Evolutionary conservation across 2,888 invertebrate genomes (phyloP), one percentile per base, ranked within the genome.

Genomic region (Orthonychiurus folsomi): DNA sequence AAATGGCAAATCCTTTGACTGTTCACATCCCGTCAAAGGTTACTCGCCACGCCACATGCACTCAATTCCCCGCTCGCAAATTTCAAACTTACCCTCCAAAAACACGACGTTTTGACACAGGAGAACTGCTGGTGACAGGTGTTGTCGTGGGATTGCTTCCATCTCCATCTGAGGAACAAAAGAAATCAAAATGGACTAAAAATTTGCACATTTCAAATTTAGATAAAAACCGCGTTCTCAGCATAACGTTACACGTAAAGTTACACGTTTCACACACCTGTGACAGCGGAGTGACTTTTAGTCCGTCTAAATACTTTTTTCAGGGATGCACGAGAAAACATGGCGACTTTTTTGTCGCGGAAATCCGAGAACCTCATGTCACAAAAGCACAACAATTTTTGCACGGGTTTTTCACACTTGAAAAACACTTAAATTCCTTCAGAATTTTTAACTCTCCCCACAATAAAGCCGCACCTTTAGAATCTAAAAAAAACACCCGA

Each of bases 61-160:
- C n/a, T n/a, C n/a, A n/a, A n/a, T n/a, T n/a, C n/a, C n/a, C n/a
- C n/a, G n/a, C n/a, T n/a, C n/a, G n/a, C n/a, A n/a, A n/a, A n/a
- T n/a, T n/a, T n/a, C n/a, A n/a, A 53, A 84, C 89, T 87, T 79
- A 90, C 90, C 88, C 87, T 76, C 88, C 87, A 74, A 90, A 90
- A 57, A 86, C 88, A 70, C 89, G 84, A 65, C 89, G 82, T 76
- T 90, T 90, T 76, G 89, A 90, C 59, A 90, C 88, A 25, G 88
- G 88, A 63, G 91, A 90, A 73, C 87, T 88, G 70, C 24, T 52
- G 5, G 52, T 23, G 24, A 85, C 86, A 71, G 81, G 83, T 61
- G 80, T 80, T 57, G 80, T 80, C 77, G 75, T 80, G 76, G 75
- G 77, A 75, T 79, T 81, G 74, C 80, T 80, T 73, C 86, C 86